phyloP scores from a whole-genome alignment of 2,888 invertebrate genomes.

The Alsophila aescularia region DNA sequence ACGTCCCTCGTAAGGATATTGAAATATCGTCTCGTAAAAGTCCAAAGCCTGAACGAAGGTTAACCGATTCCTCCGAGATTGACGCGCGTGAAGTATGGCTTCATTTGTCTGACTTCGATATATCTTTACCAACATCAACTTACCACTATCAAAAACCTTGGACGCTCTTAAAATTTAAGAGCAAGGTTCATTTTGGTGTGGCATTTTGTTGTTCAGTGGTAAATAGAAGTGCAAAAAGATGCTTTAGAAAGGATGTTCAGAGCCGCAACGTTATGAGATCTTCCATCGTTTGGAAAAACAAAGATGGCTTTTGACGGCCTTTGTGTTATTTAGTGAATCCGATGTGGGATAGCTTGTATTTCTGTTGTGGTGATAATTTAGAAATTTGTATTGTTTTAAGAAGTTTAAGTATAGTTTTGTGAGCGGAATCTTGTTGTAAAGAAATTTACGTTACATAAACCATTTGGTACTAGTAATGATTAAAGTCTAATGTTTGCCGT shows the following conservation, averaged over 20 bases:
- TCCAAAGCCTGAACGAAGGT: constrained; percentile 65
- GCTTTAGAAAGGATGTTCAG: constrained; percentile 63
- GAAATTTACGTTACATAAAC: no score
- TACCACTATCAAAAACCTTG: constrained; percentile 13
- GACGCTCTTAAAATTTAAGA: constrained; percentile 6
- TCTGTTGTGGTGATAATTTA: constrained; percentile 42
- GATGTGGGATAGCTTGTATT: constrained; percentile 44
- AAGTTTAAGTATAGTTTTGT: background rate
- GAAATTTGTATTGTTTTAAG: constrained; percentile 30
- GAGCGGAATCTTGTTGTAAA: background rate
- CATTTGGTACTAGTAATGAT: no score
- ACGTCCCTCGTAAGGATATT: constrained; percentile 79
- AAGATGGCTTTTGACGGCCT: constrained; percentile 71
- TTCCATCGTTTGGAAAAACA: constrained; percentile 73
- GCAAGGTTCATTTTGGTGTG: constrained; percentile 41
- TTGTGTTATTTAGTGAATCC: constrained; percentile 71
- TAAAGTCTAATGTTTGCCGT: no score
- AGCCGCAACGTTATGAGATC: constrained; percentile 78
- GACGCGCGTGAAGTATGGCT: constrained; percentile 76
- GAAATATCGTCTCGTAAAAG: constrained; percentile 81
- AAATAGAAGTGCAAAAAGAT: constrained; percentile 33
- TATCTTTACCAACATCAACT: constrained; percentile 56
- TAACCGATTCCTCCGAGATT: constrained; percentile 72
- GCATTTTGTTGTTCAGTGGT: background rate
- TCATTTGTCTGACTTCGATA: constrained; percentile 81